Evolutionary conservation across 2,113 vertebrate genomes (phyloP).

Genomic region (Mesembrinibis cayennensis): DNA sequence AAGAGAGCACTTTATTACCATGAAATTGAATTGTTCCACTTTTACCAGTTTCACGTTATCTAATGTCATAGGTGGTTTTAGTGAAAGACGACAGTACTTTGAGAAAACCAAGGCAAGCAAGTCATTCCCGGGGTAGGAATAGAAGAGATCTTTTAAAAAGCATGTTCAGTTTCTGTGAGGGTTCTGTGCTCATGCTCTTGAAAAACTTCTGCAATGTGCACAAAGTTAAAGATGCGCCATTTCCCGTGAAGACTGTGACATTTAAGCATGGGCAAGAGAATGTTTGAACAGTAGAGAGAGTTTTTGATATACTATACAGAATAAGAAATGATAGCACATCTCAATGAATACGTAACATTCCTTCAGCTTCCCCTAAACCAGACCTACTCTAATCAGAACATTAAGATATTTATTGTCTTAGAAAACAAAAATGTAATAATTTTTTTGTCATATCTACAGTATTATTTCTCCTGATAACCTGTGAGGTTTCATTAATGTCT

Average conservation of each 20-base stretch:
- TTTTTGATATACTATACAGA: not conserved
- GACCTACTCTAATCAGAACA: not conserved
- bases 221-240: not conserved
- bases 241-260: not conserved
- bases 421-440: not conserved
- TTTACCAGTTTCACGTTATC: not conserved
- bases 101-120: not conserved
- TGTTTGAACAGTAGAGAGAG: not conserved
- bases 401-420: not conserved
- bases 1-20: not conserved
- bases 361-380: not conserved
- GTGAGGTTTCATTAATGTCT: not conserved
- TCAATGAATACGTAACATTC: not conserved
- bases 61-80: not conserved
- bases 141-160: not conserved
- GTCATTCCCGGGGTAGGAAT: not conserved
- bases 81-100: not conserved
- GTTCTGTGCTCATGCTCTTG: not conserved
- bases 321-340: not conserved
- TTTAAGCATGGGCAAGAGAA: not conserved
- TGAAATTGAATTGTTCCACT: not conserved
- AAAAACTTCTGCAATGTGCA: not conserved
- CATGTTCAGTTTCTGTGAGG: not conserved
- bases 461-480: not conserved
- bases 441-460: not conserved